Percentiles rank a stretch among this genome's conserved stretches.
Conservation (phyloP, 2,888 invertebrate genomes). For the Lysandra coridon region DNA sequence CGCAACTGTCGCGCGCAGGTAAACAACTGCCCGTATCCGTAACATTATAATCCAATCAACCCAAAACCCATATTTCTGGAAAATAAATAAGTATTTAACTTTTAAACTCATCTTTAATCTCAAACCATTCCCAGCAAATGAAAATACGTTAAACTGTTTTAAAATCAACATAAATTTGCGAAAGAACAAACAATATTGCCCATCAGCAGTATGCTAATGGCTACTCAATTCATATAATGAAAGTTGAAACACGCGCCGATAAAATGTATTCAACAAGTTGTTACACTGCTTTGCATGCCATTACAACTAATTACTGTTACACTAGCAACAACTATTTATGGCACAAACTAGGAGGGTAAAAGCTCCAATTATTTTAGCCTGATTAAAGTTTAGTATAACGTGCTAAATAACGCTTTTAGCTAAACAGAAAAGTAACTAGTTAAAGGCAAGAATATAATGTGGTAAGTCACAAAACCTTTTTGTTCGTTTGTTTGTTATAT, state of each 20-base stretch:
- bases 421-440: neutral
- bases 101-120: neutral
- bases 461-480: too few species aligned
- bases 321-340: slow-evolving; percentile 1
- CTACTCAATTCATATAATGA: neutral
- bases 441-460: neutral
- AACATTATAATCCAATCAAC: too few species aligned
- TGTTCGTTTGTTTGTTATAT: too few species aligned
- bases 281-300: slow-evolving; percentile 17
- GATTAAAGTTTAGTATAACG: neutral
- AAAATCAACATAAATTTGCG: neutral
- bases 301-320: slow-evolving; percentile 8
- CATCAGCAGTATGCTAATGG: neutral
- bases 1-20: too few species aligned
- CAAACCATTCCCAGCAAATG: neutral
- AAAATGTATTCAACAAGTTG: slow-evolving; percentile 23
- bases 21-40: too few species aligned
- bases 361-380: slow-evolving; percentile 7
- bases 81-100: neutral
- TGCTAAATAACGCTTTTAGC: neutral
- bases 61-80: too few species aligned
- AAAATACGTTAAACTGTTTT: neutral
- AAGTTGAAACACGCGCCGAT: neutral
- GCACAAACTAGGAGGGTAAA: neutral
- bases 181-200: slow-evolving; percentile 11